phyloP scores from a whole-genome alignment of 1,140 invertebrate species.

The Myzus persicae region DNA sequence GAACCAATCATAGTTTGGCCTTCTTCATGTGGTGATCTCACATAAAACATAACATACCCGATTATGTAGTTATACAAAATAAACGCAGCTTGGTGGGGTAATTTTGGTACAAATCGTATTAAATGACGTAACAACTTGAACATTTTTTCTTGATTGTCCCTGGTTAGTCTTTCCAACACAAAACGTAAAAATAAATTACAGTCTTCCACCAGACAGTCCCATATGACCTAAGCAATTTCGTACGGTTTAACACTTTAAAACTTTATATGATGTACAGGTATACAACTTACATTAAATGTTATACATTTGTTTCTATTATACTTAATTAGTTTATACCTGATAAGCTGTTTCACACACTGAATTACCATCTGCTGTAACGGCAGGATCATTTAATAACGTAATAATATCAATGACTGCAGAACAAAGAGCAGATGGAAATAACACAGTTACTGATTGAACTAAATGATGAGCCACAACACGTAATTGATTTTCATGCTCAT shows the following conservation, averaged over 20 bases:
- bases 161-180: conserved; percentile 93
- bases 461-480: conserved; percentile 76
- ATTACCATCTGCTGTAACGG: conserved; percentile 91
- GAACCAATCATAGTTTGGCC: conserved; percentile 92
- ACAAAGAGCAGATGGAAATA: conserved; percentile 97
- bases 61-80: conserved; percentile 99
- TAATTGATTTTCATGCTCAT: conserved; percentile 63
- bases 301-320: conserved; percentile 11
- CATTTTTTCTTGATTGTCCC: conserved; percentile 95
- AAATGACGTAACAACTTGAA: conserved; percentile 92
- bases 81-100: conserved; percentile 97
- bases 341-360: conserved; percentile 90
- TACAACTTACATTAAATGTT: conserved; percentile 14
- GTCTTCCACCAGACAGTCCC: conserved; percentile 98
- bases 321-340: conserved; percentile 69
- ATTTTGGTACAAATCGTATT: conserved; percentile 88
- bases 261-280: background rate
- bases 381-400: conserved; percentile 92
- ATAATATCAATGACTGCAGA: conserved; percentile 95
- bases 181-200: conserved; percentile 94
- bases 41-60: conserved; percentile 99
- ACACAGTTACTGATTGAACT: conserved; percentile 87
- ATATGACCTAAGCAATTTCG: conserved; percentile 78
- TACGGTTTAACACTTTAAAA: background rate
- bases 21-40: conserved; percentile 91